These are phyloP conservation scores for Chymomyza fuscimana DNA, from an alignment of 2,888 invertebrate species.

Conservation along the genomic window DNA sequence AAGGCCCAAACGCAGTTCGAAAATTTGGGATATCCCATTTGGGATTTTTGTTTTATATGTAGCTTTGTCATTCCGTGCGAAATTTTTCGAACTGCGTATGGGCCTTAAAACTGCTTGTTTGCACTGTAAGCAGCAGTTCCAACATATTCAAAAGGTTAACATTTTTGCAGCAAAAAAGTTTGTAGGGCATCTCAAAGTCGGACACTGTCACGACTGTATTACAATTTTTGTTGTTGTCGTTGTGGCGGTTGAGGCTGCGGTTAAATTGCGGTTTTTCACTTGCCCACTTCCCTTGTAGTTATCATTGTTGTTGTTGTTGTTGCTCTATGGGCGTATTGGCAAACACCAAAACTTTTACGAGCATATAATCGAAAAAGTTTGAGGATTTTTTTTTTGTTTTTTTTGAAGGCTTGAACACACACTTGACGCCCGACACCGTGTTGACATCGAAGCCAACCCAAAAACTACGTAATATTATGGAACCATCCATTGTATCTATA, in stretches of 20 bases:
- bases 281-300: constrained; percentile 23
- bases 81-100: too few species aligned
- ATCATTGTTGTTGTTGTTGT: background rate
- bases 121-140: too few species aligned
- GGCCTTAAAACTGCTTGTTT: too few species aligned
- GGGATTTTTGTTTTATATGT: too few species aligned
- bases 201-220: too few species aligned
- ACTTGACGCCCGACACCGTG: constrained; percentile 17
- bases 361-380: constrained; percentile 75
- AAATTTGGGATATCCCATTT: too few species aligned
- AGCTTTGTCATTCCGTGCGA: too few species aligned
- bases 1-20: too few species aligned
- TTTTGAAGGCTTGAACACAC: background rate
- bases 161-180: too few species aligned
- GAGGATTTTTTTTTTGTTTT: constrained; percentile 24
- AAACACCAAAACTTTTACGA: constrained; percentile 72
- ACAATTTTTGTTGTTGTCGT: constrained; percentile 3
- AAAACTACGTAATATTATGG: constrained; percentile 18
- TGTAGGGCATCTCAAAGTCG: too few species aligned
- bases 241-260: constrained; percentile 48
- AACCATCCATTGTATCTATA: background rate
- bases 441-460: constrained; percentile 28
- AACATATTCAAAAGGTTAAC: too few species aligned
- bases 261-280: constrained; percentile 60
- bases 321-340: constrained; percentile 40